Evolutionary conservation across 2,888 invertebrate genomes (phyloP), one percentile per base, ranked within the genome.

Genomic region (Helicoverpa assulta): DNA sequence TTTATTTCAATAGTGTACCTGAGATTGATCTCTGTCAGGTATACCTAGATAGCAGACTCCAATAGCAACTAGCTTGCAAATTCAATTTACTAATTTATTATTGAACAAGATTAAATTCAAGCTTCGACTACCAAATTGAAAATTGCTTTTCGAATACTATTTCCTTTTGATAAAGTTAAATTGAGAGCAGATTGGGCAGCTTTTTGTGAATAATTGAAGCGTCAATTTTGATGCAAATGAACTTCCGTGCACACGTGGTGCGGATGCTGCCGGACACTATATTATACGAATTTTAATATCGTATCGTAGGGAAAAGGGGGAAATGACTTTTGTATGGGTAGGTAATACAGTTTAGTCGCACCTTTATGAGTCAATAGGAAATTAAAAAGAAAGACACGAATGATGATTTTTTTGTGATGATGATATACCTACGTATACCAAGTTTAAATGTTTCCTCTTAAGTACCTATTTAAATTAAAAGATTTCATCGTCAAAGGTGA

Each of bases 21-120:
- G 18, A 56, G 18, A 51, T 19, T 12, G 40, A 58, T 73, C 78
- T 57, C 40, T 64, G 78, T 64, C 73, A 50, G 55, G 14, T 40
- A 40, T 40, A 52, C 18, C 21, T 21, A 47, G 18, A 59, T 50
- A 57, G 50, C 55, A 37, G 18, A 18, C 14, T 21, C 52, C 33
- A 70, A 12, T 26, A 21, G 19, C 43, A 51, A 74, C 8, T n/a
- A 21, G n/a, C 43, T 55, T 19, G 29, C 37, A 21, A 55, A 33
- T 50, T 19, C 33, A 12, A 10, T 18, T 64, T 21, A 52, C 73
- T 70, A 19, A 10, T 56, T 12, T 52, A 70, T 29, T 56, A 40
- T 21, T 37, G 26, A 29, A 47, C 43, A n/a, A 12, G 14, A 26
- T 59, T 47, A 18, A 18, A 37, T 47, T 14, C 14, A 0, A 33